Conservation (phyloP, 2,113 vertebrate genomes). For the Saccopteryx bilineata region DNA sequence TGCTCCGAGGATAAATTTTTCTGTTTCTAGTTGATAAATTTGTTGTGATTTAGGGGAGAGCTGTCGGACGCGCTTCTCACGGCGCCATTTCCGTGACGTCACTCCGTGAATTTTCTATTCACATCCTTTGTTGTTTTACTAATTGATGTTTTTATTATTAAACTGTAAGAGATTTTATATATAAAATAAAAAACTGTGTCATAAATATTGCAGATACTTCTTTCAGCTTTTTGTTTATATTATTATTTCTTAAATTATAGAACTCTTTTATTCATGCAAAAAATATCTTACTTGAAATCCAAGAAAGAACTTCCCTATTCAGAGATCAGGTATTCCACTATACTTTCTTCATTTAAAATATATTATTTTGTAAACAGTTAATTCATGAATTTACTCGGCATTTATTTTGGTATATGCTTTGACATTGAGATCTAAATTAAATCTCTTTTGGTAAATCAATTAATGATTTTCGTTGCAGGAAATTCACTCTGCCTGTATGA, state of each 20-base stretch:
- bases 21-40: no score
- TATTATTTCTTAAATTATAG: not conserved
- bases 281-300: not conserved
- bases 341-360: conserved; percentile 7
- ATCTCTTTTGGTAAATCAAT: not conserved
- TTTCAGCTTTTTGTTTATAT: conserved; percentile 13
- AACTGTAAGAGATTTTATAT: not conserved
- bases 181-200: not conserved
- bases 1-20: no score
- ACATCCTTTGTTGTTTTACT: conserved; percentile 39
- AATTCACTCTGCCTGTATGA: conserved; percentile 14
- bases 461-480: conserved; percentile 36
- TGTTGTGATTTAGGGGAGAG: no score
- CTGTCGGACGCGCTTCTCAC: no score
- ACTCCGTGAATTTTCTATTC: conserved; percentile 3
- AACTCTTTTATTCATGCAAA: not conserved
- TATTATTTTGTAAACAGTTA: not conserved
- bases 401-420: not conserved
- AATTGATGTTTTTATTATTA: conserved; percentile 20
- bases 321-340: not conserved
- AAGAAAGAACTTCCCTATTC: not conserved
- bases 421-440: not conserved
- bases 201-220: conserved; percentile 28
- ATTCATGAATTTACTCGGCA: not conserved
- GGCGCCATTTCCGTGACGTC: no score